Percentiles rank a stretch among this genome's conserved stretches.
These are phyloP conservation scores for Oreochromis grahami DNA, from an alignment of 2,797 vertebrate genomes.

Conservation along the genomic window DNA sequence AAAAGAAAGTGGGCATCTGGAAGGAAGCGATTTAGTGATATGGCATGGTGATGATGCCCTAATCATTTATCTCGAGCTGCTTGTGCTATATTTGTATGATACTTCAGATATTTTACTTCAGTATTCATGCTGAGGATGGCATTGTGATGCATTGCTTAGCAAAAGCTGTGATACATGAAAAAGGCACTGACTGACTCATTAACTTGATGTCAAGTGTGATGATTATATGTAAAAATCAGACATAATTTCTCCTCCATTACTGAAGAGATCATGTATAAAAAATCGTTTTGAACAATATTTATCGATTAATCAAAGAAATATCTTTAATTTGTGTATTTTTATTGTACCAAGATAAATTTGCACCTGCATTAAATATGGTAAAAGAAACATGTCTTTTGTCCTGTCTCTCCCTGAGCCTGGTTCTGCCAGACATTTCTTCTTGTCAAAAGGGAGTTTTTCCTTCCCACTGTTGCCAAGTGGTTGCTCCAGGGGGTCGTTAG, in stretches of 20 bases:
- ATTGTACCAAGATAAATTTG: neutral
- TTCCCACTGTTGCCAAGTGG: neutral
- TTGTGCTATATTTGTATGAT: neutral
- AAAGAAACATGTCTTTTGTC: neutral
- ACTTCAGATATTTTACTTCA: neutral
- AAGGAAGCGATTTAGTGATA: neutral
- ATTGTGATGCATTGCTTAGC: neutral
- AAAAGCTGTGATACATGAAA: neutral
- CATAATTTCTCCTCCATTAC: fast-evolving
- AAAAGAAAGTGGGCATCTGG: neutral
- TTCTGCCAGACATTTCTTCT: neutral
- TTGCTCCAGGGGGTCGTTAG: neutral
- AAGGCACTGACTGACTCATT: neutral
- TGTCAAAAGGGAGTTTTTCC: neutral
- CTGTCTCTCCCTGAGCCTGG: neutral
- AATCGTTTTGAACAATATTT: neutral
- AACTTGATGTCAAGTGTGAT: neutral
- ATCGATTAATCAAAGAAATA: neutral
- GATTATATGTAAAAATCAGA: neutral
- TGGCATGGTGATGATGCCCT: neutral
- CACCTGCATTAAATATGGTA: neutral
- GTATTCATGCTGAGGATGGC: neutral
- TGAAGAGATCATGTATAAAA: neutral
- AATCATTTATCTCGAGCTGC: neutral
- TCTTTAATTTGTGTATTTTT: neutral